Conservation (phyloP, 2,797 vertebrate genomes). For the Takifugu ocellatus region DNA sequence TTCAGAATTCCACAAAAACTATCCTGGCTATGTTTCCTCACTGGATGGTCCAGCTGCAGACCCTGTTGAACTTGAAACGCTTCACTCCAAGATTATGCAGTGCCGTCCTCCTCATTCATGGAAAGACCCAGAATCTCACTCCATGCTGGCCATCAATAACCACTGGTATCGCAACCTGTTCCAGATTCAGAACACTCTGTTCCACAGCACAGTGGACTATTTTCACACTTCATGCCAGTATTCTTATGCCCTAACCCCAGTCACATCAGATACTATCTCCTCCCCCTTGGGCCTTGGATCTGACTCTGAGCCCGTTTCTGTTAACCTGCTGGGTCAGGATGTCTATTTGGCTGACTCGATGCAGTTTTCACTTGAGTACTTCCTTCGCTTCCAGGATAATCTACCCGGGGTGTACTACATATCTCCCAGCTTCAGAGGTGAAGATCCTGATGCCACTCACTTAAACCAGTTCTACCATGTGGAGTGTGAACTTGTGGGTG, state of each 20-base stretch:
- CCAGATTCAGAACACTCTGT: slow-evolving; percentile 81
- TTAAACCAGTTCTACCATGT: slow-evolving; percentile 83
- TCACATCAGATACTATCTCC: slow-evolving; percentile 81
- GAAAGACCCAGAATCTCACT: slow-evolving; percentile 71
- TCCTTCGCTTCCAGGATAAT: slow-evolving; percentile 77
- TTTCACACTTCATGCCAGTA: slow-evolving; percentile 72
- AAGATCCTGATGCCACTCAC: slow-evolving; percentile 79
- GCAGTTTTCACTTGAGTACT: slow-evolving; percentile 83
- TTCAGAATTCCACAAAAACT: slow-evolving; percentile 62
- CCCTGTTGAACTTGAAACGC: slow-evolving; percentile 58
- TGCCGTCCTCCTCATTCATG: slow-evolving; percentile 70
- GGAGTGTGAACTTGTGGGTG: slow-evolving; percentile 78
- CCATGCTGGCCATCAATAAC: slow-evolving; percentile 71
- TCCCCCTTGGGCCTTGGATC: slow-evolving; percentile 82
- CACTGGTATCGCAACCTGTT: slow-evolving; percentile 79
- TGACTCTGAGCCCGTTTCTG: slow-evolving; percentile 78
- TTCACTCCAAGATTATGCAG: slow-evolving; percentile 66
- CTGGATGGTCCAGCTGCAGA: slow-evolving; percentile 66
- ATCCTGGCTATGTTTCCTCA: slow-evolving; percentile 77
- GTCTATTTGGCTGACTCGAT: slow-evolving; percentile 81
- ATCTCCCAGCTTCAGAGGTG: slow-evolving; percentile 79
- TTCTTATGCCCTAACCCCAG: slow-evolving; percentile 77
- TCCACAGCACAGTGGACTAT: slow-evolving; percentile 80
- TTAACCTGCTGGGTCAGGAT: slow-evolving; percentile 74
- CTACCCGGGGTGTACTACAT: slow-evolving; percentile 77